Conservation (phyloP, 2,797 vertebrate species). For the Amblyraja radiata region DNA sequence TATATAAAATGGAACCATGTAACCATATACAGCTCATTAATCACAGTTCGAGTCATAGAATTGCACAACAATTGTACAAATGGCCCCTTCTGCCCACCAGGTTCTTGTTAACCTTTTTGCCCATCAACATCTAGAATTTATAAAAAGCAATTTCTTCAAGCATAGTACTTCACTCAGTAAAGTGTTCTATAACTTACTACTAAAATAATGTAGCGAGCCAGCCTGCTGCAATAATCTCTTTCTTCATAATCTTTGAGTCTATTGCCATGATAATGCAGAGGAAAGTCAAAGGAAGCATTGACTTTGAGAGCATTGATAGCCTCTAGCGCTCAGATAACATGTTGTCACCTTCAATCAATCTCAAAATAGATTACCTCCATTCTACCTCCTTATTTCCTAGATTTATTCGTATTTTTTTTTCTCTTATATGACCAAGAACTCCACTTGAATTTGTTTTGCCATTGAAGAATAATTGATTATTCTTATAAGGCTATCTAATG, state of each 20-base stretch:
- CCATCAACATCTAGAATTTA: not conserved
- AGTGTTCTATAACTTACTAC: not conserved
- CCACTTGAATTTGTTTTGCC: no score
- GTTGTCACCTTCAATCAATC: not conserved
- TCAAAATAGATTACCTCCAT: not conserved
- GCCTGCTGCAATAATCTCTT: not conserved
- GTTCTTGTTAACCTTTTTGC: no score
- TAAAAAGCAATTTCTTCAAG: not conserved
- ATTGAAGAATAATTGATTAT: no score
- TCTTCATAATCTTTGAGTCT: not conserved
- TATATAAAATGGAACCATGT: not conserved
- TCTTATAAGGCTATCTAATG: no score
- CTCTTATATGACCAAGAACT: no score
- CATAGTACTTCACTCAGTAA: not conserved
- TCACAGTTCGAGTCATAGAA: not conserved
- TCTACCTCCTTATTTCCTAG: no score
- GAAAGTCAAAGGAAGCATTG: not conserved
- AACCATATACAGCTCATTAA: not conserved
- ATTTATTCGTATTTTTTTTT: no score
- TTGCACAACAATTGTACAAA: no score
- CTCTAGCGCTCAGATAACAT: not conserved
- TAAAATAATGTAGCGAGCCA: not conserved
- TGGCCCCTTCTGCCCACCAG: no score
- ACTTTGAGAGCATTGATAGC: not conserved
- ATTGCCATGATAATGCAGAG: conserved; percentile 19